phyloP scores from a whole-genome alignment of 2,888 invertebrate species.

The Erebia ligea region DNA sequence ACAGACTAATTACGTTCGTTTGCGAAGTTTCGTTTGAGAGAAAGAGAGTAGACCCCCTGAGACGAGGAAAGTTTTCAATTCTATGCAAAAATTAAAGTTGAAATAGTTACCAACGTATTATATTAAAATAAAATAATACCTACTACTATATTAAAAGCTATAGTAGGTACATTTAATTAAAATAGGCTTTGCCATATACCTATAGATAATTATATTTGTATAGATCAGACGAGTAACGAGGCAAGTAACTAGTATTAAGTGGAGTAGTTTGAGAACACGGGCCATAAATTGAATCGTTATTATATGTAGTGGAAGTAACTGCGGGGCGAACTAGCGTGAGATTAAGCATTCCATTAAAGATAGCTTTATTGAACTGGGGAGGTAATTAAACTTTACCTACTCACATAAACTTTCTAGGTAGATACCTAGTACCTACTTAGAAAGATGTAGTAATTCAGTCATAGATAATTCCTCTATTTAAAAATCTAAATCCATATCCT shows the following conservation, averaged over 20 bases:
- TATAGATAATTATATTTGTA: background rate
- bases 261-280: conserved; percentile 41
- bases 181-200: background rate
- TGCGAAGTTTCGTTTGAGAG: too few species aligned
- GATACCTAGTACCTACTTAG: background rate
- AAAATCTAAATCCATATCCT: too few species aligned
- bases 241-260: conserved; percentile 1
- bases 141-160: too few species aligned
- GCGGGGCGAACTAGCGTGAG: conserved; percentile 61
- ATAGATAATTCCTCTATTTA: too few species aligned
- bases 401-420: conserved; percentile 18
- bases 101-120: too few species aligned
- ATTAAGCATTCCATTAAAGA: conserved; percentile 56
- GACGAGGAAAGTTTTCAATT: too few species aligned
- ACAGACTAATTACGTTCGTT: too few species aligned
- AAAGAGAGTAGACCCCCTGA: too few species aligned
- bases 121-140: too few species aligned
- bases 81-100: too few species aligned
- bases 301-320: conserved; percentile 82
- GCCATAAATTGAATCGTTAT: conserved; percentile 77
- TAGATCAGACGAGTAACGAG: background rate
- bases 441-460: too few species aligned
- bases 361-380: conserved; percentile 47
- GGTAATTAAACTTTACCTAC: conserved; percentile 48
- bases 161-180: too few species aligned